Base-by-base conservation (phyloP, 2,797 vertebrate genomes). In the Myotis planiceps region DNA sequence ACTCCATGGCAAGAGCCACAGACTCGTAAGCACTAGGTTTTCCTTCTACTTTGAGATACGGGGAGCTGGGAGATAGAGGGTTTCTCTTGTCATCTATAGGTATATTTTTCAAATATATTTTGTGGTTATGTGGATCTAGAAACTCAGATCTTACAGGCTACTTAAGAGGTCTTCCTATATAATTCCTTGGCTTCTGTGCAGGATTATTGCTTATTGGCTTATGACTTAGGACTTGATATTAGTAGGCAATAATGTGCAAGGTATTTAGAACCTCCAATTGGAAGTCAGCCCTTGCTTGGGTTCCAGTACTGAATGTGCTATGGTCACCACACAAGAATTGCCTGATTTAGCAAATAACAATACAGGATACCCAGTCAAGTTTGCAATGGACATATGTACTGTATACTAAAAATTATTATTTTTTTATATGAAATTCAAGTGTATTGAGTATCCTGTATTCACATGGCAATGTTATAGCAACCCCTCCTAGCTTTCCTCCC, bases 1-100 rank as follows among this genome's bases (percentile, higher is more conserved):
- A 99, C 98, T 98, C 99, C 66, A 99, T 99, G 99, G 98, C 98
- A 92, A 97, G 99, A 91, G 98, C 99, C 37, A 99, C 98, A 45
- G 98, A 98, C 19, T 32, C 90, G 99, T 99, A 99, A 99, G 99
- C 8, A 47, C 39, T 63, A 45, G 19, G 3, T 45, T 86, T 63
- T 75, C 1, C 4, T 34, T 15, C 58, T 81, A 18, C n/a, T 71
- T 79, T 4, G 47, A 60, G 49, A 53, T 92, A 53, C 23, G 69
- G n/a, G 74, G 25, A 84, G 29, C 32, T 39, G 66, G 66, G 49
- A 51, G 34, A 12, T 29, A 0, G 39, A 58, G 34, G 23, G 6
- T 19, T 83, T 93, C 66, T 78, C 6, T 32, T 80, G 9, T 90
- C 27, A 51, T 51, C 65, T 55, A 12, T 69, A 72, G 66, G 8